Evolutionary conservation across 2,113 vertebrate species (phyloP).

Genomic region (Apus apus): DNA sequence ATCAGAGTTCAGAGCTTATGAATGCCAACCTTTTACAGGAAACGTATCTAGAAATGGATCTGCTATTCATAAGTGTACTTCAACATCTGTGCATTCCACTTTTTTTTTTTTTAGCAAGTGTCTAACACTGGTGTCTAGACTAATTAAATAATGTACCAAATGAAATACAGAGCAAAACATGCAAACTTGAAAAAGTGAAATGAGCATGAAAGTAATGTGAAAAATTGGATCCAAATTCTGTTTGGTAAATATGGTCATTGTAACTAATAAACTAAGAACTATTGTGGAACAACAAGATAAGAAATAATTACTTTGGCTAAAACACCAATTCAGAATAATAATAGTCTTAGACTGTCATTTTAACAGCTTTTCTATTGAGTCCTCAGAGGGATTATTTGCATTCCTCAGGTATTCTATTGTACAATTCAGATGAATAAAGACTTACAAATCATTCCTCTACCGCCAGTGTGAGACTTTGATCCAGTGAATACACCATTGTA

Average conservation of each 20-base stretch:
- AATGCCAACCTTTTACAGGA: neutral
- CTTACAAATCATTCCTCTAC: constrained; percentile 98
- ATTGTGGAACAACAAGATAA: constrained; percentile 83
- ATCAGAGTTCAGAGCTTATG: neutral
- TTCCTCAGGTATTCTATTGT: constrained; percentile 97
- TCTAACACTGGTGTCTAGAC: neutral
- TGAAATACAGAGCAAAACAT: neutral
- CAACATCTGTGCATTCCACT: neutral
- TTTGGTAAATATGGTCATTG: constrained; percentile 71
- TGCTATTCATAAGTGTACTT: neutral
- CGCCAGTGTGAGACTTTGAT: constrained; percentile 97
- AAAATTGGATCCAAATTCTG: constrained; percentile 55
- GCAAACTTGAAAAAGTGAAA: constrained; percentile 36
- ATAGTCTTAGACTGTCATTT: constrained; percentile 89
- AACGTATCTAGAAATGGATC: neutral
- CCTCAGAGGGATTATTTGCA: constrained; percentile 95
- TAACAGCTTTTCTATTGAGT: constrained; percentile 86
- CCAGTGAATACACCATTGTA: constrained; percentile 99
- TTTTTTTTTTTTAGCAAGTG: constrained; percentile 14
- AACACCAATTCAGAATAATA: constrained; percentile 92
- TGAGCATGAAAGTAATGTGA: constrained; percentile 23
- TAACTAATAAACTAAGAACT: constrained; percentile 75
- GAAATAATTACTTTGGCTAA: constrained; percentile 84
- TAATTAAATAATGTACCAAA: constrained; percentile 20
- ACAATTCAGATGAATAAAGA: constrained; percentile 97